Evolutionary conservation across 2,113 vertebrate genomes (phyloP).

Genomic region (Myiozetetes cayanensis): DNA sequence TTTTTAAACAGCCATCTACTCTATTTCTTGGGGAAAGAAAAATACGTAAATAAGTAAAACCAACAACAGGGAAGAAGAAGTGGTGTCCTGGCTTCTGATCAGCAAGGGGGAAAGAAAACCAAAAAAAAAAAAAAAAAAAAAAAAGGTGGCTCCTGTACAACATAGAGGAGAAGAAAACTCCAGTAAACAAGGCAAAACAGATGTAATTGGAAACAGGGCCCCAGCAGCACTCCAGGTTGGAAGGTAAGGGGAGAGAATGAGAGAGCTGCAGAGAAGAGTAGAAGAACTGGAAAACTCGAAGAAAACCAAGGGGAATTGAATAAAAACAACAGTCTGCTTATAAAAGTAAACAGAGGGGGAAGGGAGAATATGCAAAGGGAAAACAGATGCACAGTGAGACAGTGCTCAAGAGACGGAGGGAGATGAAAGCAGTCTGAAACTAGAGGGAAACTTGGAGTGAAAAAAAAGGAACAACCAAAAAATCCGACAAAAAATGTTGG

Average conservation of each 20-base stretch:
- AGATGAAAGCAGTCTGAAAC: constrained; percentile 10
- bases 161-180: not conserved
- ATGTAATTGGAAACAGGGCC: constrained; percentile 26
- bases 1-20: not conserved
- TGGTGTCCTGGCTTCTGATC: not conserved
- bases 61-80: not conserved
- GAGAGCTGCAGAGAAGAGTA: constrained; percentile 31
- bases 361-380: constrained; percentile 47
- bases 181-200: constrained; percentile 40
- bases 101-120: not conserved
- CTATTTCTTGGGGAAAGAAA: not conserved
- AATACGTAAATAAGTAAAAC: not conserved
- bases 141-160: not conserved
- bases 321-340: constrained; percentile 59
- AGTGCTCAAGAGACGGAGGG: not conserved
- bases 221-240: not conserved
- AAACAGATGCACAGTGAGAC: constrained; percentile 63
- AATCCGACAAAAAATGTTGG: not conserved
- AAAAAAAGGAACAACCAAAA: not conserved
- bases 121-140: no score
- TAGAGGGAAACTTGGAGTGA: not conserved
- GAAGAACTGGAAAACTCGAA: constrained; percentile 50
- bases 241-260: constrained; percentile 1
- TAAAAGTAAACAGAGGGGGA: constrained; percentile 66
- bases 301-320: constrained; percentile 46